These are phyloP conservation scores for Drosophila paulistorum DNA, from an alignment of 1,140 invertebrate species.

Conservation along the genomic window DNA sequence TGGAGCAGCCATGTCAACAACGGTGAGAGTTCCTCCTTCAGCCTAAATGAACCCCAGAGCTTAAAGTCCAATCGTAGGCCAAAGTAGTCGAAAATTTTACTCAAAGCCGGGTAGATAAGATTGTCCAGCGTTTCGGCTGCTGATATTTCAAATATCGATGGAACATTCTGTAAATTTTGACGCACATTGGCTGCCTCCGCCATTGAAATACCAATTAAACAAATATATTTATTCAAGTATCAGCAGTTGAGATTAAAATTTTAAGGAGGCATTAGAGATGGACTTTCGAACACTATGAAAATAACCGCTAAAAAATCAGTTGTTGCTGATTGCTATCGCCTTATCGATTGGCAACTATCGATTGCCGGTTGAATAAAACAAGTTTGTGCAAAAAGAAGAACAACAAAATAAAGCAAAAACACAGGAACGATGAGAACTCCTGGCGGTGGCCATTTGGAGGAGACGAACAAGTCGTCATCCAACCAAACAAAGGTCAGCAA, in stretches of 20 bases:
- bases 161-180: conserved; percentile 77
- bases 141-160: conserved; percentile 80
- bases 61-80: conserved; percentile 74
- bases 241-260: conserved; percentile 34
- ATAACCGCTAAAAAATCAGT: neutral
- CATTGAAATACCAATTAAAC: conserved; percentile 31
- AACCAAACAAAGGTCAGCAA: conserved; percentile 64
- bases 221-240: neutral
- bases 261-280: conserved; percentile 2
- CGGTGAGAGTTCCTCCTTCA: conserved; percentile 72
- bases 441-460: conserved; percentile 51
- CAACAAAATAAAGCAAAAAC: conserved; percentile 7
- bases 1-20: conserved; percentile 70
- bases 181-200: conserved; percentile 75
- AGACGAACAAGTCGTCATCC: conserved; percentile 54
- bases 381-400: conserved; percentile 17
- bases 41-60: conserved; percentile 61
- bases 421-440: conserved; percentile 70
- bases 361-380: conserved; percentile 14
- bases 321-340: neutral
- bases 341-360: neutral
- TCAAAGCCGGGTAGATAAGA: conserved; percentile 77
- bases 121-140: conserved; percentile 78
- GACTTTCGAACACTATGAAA: neutral
- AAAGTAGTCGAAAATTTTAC: conserved; percentile 79